These are phyloP conservation scores for Chymomyza costata DNA, from an alignment of 1,140 invertebrate genomes.

Conservation along the genomic window DNA sequence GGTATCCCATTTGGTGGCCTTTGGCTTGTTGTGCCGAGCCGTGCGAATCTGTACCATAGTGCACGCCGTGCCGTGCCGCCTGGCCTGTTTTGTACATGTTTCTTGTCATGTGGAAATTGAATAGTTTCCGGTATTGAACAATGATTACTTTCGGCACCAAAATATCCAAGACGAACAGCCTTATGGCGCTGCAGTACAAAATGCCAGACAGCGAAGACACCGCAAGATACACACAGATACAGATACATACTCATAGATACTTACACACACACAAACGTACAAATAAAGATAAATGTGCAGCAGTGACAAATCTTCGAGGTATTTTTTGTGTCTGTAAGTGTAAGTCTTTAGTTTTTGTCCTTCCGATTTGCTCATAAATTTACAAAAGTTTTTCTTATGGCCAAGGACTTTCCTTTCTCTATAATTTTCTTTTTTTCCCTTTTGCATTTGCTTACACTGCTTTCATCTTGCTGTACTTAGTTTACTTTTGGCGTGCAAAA, in stretches of 20 bases:
- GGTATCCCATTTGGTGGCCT: too few species aligned
- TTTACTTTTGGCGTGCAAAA: slow-evolving; percentile 3
- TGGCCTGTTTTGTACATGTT: slow-evolving; percentile 41
- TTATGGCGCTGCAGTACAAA: too few species aligned
- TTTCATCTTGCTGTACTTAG: neutral
- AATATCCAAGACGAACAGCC: slow-evolving; percentile 6
- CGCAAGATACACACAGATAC: too few species aligned
- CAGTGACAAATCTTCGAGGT: slow-evolving; percentile 3
- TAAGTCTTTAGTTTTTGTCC: slow-evolving; percentile 8
- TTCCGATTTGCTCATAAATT: slow-evolving; percentile 29
- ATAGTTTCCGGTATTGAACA: slow-evolving; percentile 72
- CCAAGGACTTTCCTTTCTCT: slow-evolving; percentile 8
- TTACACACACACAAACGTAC: slow-evolving; percentile 17
- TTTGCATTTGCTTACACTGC: slow-evolving; percentile 22
- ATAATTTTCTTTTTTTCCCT: slow-evolving; percentile 13
- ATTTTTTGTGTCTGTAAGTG: slow-evolving; percentile 3
- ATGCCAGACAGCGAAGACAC: too few species aligned
- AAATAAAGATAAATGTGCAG: slow-evolving; percentile 8
- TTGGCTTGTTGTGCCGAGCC: too few species aligned
- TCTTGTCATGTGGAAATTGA: slow-evolving; percentile 72
- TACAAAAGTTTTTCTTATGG: slow-evolving; percentile 17
- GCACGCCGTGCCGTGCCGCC: too few species aligned
- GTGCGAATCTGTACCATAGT: too few species aligned
- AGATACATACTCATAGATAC: too few species aligned
- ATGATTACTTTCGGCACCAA: slow-evolving; percentile 55